Evolutionary conservation across 1,140 invertebrate genomes (phyloP).

Genomic region (Zaprionus nigranus): DNA sequence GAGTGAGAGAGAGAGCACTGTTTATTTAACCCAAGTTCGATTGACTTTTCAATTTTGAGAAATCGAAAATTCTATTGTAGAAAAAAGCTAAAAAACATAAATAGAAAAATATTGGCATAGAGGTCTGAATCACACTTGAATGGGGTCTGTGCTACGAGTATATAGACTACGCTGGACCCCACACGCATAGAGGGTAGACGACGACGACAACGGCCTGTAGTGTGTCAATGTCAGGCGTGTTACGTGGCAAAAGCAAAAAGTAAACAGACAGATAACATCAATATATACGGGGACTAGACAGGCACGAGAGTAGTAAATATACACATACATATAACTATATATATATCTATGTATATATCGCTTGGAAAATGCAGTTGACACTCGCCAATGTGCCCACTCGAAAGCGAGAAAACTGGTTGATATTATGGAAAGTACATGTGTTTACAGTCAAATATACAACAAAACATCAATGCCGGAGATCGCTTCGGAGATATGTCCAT

Average conservation of each 20-base stretch:
- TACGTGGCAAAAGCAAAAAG: slow-evolving; percentile 27
- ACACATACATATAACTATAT: not conserved
- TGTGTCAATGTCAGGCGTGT: slow-evolving; percentile 32
- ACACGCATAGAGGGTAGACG: not conserved
- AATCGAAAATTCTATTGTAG: slow-evolving; percentile 13
- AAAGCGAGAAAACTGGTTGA: slow-evolving; percentile 56
- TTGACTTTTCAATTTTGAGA: slow-evolving; percentile 11
- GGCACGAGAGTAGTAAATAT: not conserved
- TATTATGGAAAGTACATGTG: slow-evolving; percentile 18
- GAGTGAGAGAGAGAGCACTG: not conserved
- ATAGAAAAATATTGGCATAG: slow-evolving; percentile 27
- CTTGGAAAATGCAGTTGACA: slow-evolving; percentile 66
- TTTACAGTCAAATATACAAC: not conserved
- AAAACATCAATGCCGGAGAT: not conserved
- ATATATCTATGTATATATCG: not conserved
- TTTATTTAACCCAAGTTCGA: slow-evolving; percentile 21
- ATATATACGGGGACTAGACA: not conserved
- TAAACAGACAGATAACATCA: slow-evolving; percentile 9
- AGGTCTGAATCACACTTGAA: not conserved
- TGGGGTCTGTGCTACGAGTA: not conserved
- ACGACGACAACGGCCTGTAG: slow-evolving; percentile 2
- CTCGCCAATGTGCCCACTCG: slow-evolving; percentile 54
- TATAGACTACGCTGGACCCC: slow-evolving; percentile 2
- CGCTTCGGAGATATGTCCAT: too few species aligned
- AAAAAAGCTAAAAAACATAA: slow-evolving; percentile 15